These are phyloP conservation scores for Protaetia brevitarsis DNA, from an alignment of 1,140 invertebrate species.

Conservation along the genomic window DNA sequence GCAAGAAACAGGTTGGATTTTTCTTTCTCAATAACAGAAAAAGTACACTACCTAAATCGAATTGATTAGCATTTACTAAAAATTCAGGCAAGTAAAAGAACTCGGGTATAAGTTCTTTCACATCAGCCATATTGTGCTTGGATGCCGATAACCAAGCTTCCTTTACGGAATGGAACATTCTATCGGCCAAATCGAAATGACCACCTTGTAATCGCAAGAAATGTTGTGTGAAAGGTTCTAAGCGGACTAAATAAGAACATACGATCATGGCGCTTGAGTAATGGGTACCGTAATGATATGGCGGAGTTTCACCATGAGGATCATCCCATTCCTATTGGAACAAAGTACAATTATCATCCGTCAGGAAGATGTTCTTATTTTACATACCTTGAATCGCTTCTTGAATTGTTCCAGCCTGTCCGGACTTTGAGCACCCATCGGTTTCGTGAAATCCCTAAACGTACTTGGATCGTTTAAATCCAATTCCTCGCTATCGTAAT, in stretches of 20 bases:
- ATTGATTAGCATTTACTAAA: slow-evolving; percentile 89
- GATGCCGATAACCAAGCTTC: slow-evolving; percentile 97
- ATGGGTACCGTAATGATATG: slow-evolving; percentile 98
- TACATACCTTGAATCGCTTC: slow-evolving; percentile 71
- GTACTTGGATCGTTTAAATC: slow-evolving; percentile 83
- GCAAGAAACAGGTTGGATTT: slow-evolving; percentile 28
- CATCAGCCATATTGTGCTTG: slow-evolving; percentile 98
- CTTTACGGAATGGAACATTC: slow-evolving; percentile 98
- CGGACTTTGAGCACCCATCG: slow-evolving; percentile 97
- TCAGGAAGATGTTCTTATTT: slow-evolving; percentile 16
- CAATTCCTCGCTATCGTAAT: slow-evolving; percentile 90
- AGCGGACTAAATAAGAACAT: slow-evolving; percentile 94
- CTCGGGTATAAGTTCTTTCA: slow-evolving; percentile 98
- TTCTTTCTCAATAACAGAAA: too few relatives aligned
- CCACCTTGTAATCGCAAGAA: slow-evolving; percentile 95
- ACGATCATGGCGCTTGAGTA: slow-evolving; percentile 99
- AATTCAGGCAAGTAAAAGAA: slow-evolving; percentile 99
- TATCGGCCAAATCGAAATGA: slow-evolving; percentile 97
- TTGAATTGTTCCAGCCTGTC: slow-evolving; percentile 93
- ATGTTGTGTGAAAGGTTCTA: slow-evolving; percentile 99
- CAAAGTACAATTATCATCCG: neutral
- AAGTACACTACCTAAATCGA: slow-evolving; percentile 79
- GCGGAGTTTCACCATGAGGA: slow-evolving; percentile 95
- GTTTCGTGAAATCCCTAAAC: slow-evolving; percentile 95
- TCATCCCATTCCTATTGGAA: slow-evolving; percentile 93